A percentile compares a stretch with the other conserved stretches of the same genome.
These are phyloP conservation scores for Cynoglossus semilaevis DNA, from an alignment of 2,113 vertebrate species.

Conservation along the genomic window DNA sequence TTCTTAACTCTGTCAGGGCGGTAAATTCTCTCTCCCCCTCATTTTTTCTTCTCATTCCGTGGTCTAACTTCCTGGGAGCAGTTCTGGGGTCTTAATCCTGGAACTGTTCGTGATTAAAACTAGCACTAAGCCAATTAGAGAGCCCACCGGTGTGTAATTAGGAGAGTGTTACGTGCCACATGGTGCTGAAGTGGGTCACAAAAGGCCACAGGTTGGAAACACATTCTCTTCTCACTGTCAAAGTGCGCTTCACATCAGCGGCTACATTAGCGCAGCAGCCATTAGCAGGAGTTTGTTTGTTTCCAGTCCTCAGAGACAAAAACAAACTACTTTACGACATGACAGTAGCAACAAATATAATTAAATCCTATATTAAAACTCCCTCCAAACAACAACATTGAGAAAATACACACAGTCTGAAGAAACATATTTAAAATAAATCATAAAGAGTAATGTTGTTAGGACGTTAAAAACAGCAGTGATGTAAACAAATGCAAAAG, in stretches of 20 bases:
- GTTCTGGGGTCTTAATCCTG: slow-evolving; percentile 37
- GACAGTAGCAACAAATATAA: too few species aligned
- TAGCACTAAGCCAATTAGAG: slow-evolving; percentile 59
- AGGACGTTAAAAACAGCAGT: too few species aligned
- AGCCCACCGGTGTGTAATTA: slow-evolving; percentile 62
- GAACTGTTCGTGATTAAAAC: slow-evolving; percentile 54
- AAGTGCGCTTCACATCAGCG: slow-evolving; percentile 23
- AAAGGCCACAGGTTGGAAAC: slow-evolving; percentile 44
- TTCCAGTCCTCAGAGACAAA: not conserved
- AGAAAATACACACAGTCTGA: too few species aligned
- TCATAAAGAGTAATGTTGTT: too few species aligned
- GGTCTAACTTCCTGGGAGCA: slow-evolving; percentile 11
- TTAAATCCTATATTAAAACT: too few species aligned
- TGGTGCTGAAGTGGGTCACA: slow-evolving; percentile 44
- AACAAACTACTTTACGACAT: slow-evolving; percentile 1
- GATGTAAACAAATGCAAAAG: too few species aligned
- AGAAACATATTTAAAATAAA: too few species aligned
- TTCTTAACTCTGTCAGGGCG: slow-evolving; percentile 21
- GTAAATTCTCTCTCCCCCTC: not conserved
- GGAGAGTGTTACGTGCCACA: slow-evolving; percentile 27
- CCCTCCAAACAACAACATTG: too few species aligned
- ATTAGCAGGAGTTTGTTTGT: slow-evolving; percentile 28
- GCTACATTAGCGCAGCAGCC: slow-evolving; percentile 21
- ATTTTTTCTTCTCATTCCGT: not conserved
- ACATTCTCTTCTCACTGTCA: slow-evolving; percentile 41